Base-by-base conservation (phyloP, 1,140 invertebrate genomes). In the Triops longicaudatus region DNA sequence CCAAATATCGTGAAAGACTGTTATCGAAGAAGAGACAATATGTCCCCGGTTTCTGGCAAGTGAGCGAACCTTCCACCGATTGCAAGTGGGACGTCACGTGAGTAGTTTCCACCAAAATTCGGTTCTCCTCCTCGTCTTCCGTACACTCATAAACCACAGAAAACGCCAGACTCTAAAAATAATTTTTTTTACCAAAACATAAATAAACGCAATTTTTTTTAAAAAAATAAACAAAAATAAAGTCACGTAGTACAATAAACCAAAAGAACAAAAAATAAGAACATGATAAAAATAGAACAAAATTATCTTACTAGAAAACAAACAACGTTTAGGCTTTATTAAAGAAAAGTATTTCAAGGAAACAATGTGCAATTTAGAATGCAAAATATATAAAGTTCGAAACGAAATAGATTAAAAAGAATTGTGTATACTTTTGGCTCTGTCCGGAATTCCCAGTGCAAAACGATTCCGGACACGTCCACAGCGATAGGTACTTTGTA, bases 21-120 rank as follows among this genome's bases (percentile, higher is more conserved):
- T 77, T 77, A 43, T 77, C 76, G 17, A 77, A 73, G 22, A 73
- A 37, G 12, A 77, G 11, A 73, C 42, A 74, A 31, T 77, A 77
- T 1, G 26, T 71, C 9, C 76, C 76, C 5, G 76, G n/a, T 5
- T 44, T 31, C n/a, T 31, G 31, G n/a, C 73, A 28, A 17, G 43
- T 42, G 6, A 43, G 31, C 12, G 73, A 26, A n/a, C 76, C 76
- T 43, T 73, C 26, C 9, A 73, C 72, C 31, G 73, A 73, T 26
- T 73, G 9, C 22, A 43, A 26, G 41, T 44, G 27, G 9, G 76
- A 77, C 26, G 73, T 73, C 22, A 73, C 63, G 6, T 22, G 31
- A 43, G 76, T 72, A n/a, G 72, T 77, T 26, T 44, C 72, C 28
- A 77, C 28, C n/a, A 73, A 31, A 1, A 77, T 44, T 17, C 71